Conservation (phyloP, 2,888 invertebrate species). For the Drosophila trichaetosa region DNA sequence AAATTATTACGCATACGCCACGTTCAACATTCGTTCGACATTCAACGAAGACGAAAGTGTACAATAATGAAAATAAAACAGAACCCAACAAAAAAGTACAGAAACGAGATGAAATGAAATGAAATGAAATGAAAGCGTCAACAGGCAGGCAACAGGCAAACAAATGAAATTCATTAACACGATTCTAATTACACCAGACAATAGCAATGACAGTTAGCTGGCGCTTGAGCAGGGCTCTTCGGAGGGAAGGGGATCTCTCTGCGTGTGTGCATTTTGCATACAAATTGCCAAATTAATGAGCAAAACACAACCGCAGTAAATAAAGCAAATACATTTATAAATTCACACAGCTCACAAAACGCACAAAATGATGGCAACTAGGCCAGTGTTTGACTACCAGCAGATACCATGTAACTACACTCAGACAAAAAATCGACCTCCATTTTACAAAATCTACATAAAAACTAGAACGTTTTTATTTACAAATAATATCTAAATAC, state of each 20-base stretch:
- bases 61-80: slow-evolving; percentile 9
- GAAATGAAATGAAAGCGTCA: slow-evolving; percentile 40
- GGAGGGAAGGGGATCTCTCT: not conserved
- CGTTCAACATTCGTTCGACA: slow-evolving; percentile 5
- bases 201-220: slow-evolving; percentile 45
- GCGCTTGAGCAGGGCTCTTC: not conserved
- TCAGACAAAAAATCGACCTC: not conserved
- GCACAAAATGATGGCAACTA: not conserved
- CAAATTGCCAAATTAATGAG: slow-evolving; percentile 81
- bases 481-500: not conserved
- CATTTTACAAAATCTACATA: not conserved
- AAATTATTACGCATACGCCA: slow-evolving; percentile 54
- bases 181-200: slow-evolving; percentile 80
- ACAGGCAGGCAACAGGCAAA: slow-evolving; percentile 54
- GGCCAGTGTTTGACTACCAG: not conserved
- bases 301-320: slow-evolving; percentile 64
- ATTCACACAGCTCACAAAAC: slow-evolving; percentile 25
- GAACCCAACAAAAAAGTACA: not conserved
- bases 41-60: slow-evolving; percentile 56
- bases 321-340: slow-evolving; percentile 66
- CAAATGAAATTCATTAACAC: slow-evolving; percentile 81
- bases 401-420: not conserved
- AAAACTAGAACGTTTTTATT: not conserved
- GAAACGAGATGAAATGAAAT: slow-evolving; percentile 14
- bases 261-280: slow-evolving; percentile 77